These are phyloP conservation scores for Blennius ocellaris DNA, from an alignment of 2,113 vertebrate species.

Conservation along the genomic window DNA sequence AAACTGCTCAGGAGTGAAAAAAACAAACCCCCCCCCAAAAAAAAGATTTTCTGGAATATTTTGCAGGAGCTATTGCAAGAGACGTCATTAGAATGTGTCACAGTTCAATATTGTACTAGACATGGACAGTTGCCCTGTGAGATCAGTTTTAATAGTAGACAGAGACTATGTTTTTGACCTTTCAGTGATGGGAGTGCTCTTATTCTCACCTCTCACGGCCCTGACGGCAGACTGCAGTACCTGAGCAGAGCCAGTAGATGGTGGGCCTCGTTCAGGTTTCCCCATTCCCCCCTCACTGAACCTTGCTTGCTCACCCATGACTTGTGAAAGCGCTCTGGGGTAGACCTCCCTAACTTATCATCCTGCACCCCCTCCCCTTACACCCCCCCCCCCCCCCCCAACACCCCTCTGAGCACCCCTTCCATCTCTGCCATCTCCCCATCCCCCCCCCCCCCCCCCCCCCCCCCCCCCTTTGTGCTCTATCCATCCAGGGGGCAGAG, in stretches of 20 bases:
- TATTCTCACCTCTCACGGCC: slow-evolving; percentile 15
- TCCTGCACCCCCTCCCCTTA: slow-evolving; percentile 44
- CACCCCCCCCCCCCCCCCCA: slow-evolving; percentile 27
- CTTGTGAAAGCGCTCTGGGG: slow-evolving; percentile 77
- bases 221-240: slow-evolving; percentile 59
- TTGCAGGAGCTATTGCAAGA: not conserved
- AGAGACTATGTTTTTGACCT: slow-evolving; percentile 30
- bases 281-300: slow-evolving; percentile 50
- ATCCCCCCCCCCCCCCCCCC: slow-evolving; percentile 12
- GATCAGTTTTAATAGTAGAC: slow-evolving; percentile 23
- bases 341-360: slow-evolving; percentile 77
- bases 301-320: slow-evolving; percentile 80
- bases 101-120: not conserved
- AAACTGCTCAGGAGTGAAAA: slow-evolving; percentile 24
- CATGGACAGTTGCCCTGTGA: slow-evolving; percentile 12
- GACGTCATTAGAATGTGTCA: slow-evolving; percentile 22
- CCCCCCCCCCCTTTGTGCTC: not conserved
- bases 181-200: slow-evolving; percentile 17
- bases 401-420: slow-evolving; percentile 71
- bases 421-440: slow-evolving; percentile 69
- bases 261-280: slow-evolving; percentile 78
- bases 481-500: slow-evolving; percentile 83
- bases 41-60: slow-evolving; percentile 19
- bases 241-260: slow-evolving; percentile 79
- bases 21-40: slow-evolving; percentile 14